Base-by-base conservation (phyloP, 2,797 vertebrate species). In the Apogon hyalosoma region DNA sequence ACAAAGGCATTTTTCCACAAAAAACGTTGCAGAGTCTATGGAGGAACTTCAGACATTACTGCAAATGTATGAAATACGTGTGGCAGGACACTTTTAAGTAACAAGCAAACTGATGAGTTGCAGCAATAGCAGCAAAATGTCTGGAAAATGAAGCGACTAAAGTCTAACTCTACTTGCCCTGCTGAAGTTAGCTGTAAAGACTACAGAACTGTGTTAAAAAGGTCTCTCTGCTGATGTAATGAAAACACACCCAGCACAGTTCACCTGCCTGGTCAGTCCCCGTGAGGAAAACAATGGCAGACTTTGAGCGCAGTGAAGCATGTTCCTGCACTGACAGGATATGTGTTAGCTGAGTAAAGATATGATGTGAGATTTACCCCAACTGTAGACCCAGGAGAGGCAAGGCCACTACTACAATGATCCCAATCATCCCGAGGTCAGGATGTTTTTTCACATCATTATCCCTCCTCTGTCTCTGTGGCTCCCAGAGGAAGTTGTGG, bases 341-440 rank as follows among this genome's bases (percentile, higher is more conserved):
- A 65, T 41, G 54, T 73, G 74, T 64, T 76, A 15, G n/a, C 53
- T 73, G 76, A 77, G 76, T 63, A 69, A 73, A 83, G 62, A 77
- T 58, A 60, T 75, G 76, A 75, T 49, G 66, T 63, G 75, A 72
- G 80, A 75, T 71, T 72, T 70, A 69, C 39, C 63, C 48, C 40
- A 47, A 50, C 49, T 67, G 28, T 19, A 41, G 70, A 73, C 71
- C 53, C 14, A n/a, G 38, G 74, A 75, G 81, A 74, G 24, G 24
- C 53, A 2, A 42, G 40, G 60, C 43, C 63, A 73, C 36, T 0
- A 4, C 63, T 42, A 60, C 18, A 12, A 69, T 83, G 76, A 82
- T 83, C 83, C 74, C 62, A 75, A 77, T 86, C 71, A 87, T 81
- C 67, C 66, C 70, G 83, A 90, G 88, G 90, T 90, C 83, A 84